These are phyloP conservation scores for Melanostoma scalare DNA, from an alignment of 2,888 invertebrate genomes.

Conservation along the genomic window DNA sequence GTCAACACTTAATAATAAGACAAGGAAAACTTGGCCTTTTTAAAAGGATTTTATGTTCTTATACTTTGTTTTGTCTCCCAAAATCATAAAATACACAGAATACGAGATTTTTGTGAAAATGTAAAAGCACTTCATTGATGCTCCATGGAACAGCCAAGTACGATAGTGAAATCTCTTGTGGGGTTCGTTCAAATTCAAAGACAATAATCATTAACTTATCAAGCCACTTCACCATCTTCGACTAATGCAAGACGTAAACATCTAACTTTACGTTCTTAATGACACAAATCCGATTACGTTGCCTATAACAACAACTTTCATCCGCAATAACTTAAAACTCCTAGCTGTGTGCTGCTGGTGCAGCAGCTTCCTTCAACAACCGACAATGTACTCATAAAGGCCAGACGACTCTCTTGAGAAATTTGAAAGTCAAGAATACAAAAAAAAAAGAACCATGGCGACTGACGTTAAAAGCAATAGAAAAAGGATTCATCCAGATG, in stretches of 20 bases:
- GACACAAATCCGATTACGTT: constrained; percentile 50
- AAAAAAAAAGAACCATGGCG: constrained; percentile 13
- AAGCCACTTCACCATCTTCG: constrained; percentile 4
- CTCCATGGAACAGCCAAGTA: no score
- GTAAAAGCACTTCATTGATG: no score
- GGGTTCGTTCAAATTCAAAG: background rate
- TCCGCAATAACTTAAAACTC: constrained; percentile 2
- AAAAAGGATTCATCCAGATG: constrained; percentile 58
- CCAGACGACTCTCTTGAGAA: constrained; percentile 15
- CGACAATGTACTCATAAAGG: background rate
- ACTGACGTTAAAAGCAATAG: constrained; percentile 33
- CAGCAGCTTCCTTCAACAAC: background rate
- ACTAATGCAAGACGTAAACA: constrained; percentile 30
- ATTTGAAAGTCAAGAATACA: constrained; percentile 9
- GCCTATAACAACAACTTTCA: constrained; percentile 16
- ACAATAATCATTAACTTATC: background rate
- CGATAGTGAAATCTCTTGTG: no score
- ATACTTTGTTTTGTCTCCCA: no score
- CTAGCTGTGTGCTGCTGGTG: background rate
- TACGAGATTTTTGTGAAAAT: no score
- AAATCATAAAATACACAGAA: no score
- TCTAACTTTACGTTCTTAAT: constrained; percentile 26
- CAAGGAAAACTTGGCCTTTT: no score
- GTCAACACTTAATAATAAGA: no score
- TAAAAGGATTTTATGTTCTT: no score